These are phyloP conservation scores for Nyctereutes procyonoides DNA, from an alignment of 2,113 vertebrate genomes.

Conservation along the genomic window DNA sequence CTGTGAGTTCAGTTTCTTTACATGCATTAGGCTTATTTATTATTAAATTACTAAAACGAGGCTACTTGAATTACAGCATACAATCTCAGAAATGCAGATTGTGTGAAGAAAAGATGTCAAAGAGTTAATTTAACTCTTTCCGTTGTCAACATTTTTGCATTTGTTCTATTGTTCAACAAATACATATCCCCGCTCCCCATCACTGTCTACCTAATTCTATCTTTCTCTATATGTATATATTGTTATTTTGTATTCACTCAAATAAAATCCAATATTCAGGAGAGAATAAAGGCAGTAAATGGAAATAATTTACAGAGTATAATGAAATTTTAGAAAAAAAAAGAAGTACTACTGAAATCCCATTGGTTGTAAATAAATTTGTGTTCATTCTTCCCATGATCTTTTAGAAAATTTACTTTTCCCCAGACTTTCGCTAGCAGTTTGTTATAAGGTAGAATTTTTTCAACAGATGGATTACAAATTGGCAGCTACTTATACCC, in stretches of 20 bases:
- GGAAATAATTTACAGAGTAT: conserved; percentile 74
- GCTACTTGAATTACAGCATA: conserved; percentile 68
- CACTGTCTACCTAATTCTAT: conserved; percentile 64
- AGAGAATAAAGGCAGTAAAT: conserved; percentile 65
- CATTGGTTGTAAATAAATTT: conserved; percentile 83
- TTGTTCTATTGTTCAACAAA: conserved; percentile 73
- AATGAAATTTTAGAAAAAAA: conserved; percentile 48
- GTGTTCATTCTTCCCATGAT: conserved; percentile 67
- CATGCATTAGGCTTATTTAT: conserved; percentile 74
- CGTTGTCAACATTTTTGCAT: conserved; percentile 61
- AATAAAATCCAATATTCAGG: conserved; percentile 32
- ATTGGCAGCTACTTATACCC: conserved; percentile 73
- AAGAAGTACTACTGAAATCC: conserved; percentile 72
- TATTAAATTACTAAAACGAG: conserved; percentile 67
- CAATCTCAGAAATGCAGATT: conserved; percentile 79
- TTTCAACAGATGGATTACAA: conserved; percentile 77
- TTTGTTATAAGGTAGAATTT: conserved; percentile 78
- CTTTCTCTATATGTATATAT: background rate
- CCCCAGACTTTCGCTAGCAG: conserved; percentile 65
- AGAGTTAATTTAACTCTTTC: conserved; percentile 81
- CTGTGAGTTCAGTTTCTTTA: conserved; percentile 80
- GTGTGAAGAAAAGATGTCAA: conserved; percentile 79
- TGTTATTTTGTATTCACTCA: conserved; percentile 61
- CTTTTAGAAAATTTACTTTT: conserved; percentile 78
- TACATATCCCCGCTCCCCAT: conserved; percentile 77